Percentiles rank a stretch among this genome's conserved stretches.
Evolutionary conservation across 1,140 invertebrate genomes (phyloP).

Genomic region (Coboldia fuscipes): DNA sequence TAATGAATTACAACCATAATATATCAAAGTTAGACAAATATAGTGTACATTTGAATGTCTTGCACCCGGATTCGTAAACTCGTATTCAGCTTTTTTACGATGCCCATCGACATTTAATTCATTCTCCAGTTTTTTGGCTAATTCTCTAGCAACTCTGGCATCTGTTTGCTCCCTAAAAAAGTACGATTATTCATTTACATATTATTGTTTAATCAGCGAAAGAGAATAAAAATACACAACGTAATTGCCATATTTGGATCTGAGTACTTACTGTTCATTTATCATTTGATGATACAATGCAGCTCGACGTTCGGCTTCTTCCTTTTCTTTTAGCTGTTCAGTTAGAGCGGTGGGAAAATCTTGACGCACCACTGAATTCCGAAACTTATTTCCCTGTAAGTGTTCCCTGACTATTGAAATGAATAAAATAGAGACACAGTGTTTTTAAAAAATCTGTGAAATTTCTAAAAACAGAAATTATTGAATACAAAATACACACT

Average conservation of each 20-base stretch:
- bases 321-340: conserved; percentile 58
- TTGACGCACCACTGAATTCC: conserved; percentile 71
- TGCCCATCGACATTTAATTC: conserved; percentile 25
- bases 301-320: conserved; percentile 32
- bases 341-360: conserved; percentile 67
- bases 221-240: conserved; percentile 1
- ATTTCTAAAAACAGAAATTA: conserved; percentile 5
- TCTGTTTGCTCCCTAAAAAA: conserved; percentile 43
- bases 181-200: not conserved
- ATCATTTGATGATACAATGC: conserved; percentile 36
- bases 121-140: conserved; percentile 42
- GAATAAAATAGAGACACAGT: conserved; percentile 1
- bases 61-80: too few relatives aligned
- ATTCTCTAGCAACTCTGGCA: conserved; percentile 35
- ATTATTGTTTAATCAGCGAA: not conserved
- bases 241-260: conserved; percentile 7
- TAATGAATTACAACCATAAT: too few relatives aligned
- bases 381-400: conserved; percentile 63
- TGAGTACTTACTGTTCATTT: conserved; percentile 36
- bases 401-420: conserved; percentile 42
- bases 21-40: too few relatives aligned
- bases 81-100: conserved; percentile 24
- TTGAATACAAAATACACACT: conserved; percentile 31
- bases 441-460: conserved; percentile 1
- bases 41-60: too few relatives aligned